Conservation (phyloP, 2,888 invertebrate species). For the Drosophila subsilvestris region DNA sequence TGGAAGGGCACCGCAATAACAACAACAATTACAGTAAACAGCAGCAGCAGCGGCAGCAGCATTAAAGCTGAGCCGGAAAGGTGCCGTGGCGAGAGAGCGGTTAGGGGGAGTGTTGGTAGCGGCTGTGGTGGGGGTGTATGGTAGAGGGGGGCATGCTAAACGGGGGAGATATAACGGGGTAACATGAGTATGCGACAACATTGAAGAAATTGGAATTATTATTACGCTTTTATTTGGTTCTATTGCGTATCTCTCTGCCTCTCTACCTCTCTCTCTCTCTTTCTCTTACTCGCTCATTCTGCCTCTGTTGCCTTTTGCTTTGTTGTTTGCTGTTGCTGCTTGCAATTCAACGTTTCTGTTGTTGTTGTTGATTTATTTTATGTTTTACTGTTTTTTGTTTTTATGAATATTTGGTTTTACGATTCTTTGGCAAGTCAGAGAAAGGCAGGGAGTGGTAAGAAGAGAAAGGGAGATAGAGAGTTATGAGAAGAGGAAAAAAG, state of each 20-base stretch:
- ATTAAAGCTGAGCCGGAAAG: conserved; percentile 36
- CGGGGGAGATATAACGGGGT: conserved; percentile 6
- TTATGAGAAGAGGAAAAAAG: not conserved
- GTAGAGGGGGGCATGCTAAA: not conserved
- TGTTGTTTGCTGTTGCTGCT: not conserved
- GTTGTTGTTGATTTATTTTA: not conserved
- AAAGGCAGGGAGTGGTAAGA: not conserved
- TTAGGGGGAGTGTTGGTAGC: conserved; percentile 8
- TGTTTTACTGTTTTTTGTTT: not conserved
- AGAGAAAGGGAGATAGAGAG: not conserved
- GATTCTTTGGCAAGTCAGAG: conserved; percentile 6
- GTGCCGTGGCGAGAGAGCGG: not conserved
- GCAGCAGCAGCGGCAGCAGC: conserved; percentile 44
- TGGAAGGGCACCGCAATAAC: conserved; percentile 54
- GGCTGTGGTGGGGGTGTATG: no score
- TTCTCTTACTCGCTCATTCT: not conserved
- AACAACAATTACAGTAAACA: conserved; percentile 60
- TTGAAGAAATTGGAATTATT: conserved; percentile 62
- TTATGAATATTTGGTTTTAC: conserved; percentile 39
- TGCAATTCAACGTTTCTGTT: not conserved
- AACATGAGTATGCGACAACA: conserved; percentile 48
- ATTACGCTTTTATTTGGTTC: conserved; percentile 60
- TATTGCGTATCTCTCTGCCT: conserved; percentile 37
- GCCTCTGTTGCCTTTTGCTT: not conserved
- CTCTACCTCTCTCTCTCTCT: conserved; percentile 21